Base-by-base conservation (phyloP, 2,113 vertebrate species). In the Nothoprocta pentlandii region DNA sequence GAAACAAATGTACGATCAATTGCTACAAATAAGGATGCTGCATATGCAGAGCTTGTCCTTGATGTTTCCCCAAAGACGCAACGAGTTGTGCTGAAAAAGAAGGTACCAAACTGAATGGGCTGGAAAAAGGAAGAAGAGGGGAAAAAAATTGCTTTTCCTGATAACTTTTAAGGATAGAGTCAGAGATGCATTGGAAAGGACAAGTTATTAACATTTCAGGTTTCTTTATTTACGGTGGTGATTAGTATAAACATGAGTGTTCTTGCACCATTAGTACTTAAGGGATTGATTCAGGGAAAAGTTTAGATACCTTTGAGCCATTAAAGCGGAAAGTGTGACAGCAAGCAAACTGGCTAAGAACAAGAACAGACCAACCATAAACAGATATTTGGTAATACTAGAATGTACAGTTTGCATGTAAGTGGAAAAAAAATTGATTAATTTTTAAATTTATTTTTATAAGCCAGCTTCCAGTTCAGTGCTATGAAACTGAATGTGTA, bases 11-110 rank as follows among this genome's bases (percentile, higher is more conserved):
- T 95, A 78, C 98, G 99, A 86, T 98, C 98, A 4, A 98, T 98
- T 68, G 95, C 98, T 85, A 98, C 98, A 15, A 98, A 97, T 77
- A 98, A 97, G 23, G 96, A 96, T 23, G 95, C 98, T 68, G 98
- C 98, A 39, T 98, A 96, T 92, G 97, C 98, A 78, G 99, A 99
- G 82, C 98, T 99, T 7, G 99, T 99, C 66, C 98, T 99, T 4
- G 99, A 99, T 90, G 99, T 99, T 86, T 99, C 98, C 51, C 97
- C 98, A 12, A 99, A 99, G 97, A 99, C 99, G n/a, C 99, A 99
- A 16, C 97, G 99, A 94, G 99, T 99, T 94, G 97, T 99, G 78
- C 97, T 99, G 74, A 99, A 99, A 92, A 99, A 99, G 95, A 99
- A 99, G 99, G 99, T 99, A 97, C 34, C 39, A 53, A 30, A 9